Conservation (phyloP, 2,888 invertebrate species). For the Campaea margaritaria region DNA sequence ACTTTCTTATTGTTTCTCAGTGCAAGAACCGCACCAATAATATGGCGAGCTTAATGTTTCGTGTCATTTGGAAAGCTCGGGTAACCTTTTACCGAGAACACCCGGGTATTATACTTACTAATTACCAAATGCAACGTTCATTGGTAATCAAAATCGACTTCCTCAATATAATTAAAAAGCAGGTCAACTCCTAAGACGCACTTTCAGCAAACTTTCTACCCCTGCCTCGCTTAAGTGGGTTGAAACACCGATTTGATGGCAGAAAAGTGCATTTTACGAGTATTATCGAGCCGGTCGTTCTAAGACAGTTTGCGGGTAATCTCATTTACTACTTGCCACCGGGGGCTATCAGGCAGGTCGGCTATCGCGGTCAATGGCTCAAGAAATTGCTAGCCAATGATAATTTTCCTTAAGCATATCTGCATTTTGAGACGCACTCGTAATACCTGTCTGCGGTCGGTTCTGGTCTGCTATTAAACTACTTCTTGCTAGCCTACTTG, state of each 20-base stretch:
- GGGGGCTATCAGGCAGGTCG: constrained; percentile 62
- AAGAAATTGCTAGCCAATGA: constrained; percentile 59
- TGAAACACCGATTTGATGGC: constrained; percentile 34
- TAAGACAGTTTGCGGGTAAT: constrained; percentile 56
- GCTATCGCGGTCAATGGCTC: constrained; percentile 69
- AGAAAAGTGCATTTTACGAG: constrained; percentile 51
- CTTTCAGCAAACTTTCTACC: constrained; percentile 29
- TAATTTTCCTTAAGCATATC: constrained; percentile 47
- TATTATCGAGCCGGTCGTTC: constrained; percentile 53
- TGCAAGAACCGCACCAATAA: no score
- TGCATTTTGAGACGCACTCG: constrained; percentile 37
- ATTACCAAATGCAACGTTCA: neutral
- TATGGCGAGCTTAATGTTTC: neutral
- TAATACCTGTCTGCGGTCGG: constrained; percentile 39
- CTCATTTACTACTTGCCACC: constrained; percentile 64
- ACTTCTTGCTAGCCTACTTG: constrained; percentile 17
- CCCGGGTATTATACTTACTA: neutral
- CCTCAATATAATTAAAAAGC: constrained; percentile 11
- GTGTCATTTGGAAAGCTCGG: neutral
- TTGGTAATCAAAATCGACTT: neutral
- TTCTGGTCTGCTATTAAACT: constrained; percentile 19
- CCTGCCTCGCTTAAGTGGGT: constrained; percentile 21
- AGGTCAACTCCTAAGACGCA: constrained; percentile 1
- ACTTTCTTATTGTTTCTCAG: no score
- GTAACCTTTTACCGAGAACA: neutral